Percentiles rank a stretch among this genome's conserved stretches.
Evolutionary conservation across 2,888 invertebrate genomes (phyloP).

Genomic region (Pycnomerus fuliginosus): DNA sequence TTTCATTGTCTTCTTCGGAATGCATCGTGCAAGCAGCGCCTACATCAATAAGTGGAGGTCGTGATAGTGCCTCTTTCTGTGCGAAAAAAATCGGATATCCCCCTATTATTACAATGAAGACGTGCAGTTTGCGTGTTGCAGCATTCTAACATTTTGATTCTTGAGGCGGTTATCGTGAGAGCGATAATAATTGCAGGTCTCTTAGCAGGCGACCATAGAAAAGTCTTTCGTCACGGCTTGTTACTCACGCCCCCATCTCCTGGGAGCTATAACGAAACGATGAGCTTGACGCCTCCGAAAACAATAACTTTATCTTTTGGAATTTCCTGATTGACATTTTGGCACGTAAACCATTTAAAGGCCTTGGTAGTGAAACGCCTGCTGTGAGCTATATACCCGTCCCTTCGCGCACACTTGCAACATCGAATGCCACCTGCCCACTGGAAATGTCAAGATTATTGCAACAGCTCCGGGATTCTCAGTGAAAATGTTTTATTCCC

Average conservation of each 20-base stretch:
- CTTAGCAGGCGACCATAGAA: constrained; percentile 33
- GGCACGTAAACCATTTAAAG: constrained; percentile 5
- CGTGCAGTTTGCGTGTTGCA: constrained; percentile 39
- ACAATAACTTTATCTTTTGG: constrained; percentile 19
- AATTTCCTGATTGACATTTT: constrained; percentile 19
- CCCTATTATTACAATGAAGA: constrained; percentile 33
- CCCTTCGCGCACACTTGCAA: constrained; percentile 12
- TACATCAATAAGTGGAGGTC: constrained; percentile 12
- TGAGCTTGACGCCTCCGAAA: constrained; percentile 19
- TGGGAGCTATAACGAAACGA: constrained; percentile 30
- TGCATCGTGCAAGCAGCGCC: constrained; percentile 20
- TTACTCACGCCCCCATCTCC: constrained; percentile 37
- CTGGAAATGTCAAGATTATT: constrained; percentile 17
- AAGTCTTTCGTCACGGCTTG: constrained; percentile 36
- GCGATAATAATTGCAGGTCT: constrained; percentile 40
- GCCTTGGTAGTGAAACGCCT: constrained; percentile 5
- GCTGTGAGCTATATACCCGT: constrained; percentile 2
- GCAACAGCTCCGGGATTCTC: constrained; percentile 10
- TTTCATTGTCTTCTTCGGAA: constrained; percentile 31
- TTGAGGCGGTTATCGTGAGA: constrained; percentile 39
- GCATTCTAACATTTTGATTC: constrained; percentile 37
- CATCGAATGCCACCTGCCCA: constrained; percentile 16
- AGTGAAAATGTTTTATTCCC: no score
- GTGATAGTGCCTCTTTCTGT: constrained; percentile 14
- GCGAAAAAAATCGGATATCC: constrained; percentile 26